Percentiles rank a stretch among this genome's conserved stretches.
Evolutionary conservation across 2,797 vertebrate species (phyloP).

Genomic region (Leptodactylus fallax): DNA sequence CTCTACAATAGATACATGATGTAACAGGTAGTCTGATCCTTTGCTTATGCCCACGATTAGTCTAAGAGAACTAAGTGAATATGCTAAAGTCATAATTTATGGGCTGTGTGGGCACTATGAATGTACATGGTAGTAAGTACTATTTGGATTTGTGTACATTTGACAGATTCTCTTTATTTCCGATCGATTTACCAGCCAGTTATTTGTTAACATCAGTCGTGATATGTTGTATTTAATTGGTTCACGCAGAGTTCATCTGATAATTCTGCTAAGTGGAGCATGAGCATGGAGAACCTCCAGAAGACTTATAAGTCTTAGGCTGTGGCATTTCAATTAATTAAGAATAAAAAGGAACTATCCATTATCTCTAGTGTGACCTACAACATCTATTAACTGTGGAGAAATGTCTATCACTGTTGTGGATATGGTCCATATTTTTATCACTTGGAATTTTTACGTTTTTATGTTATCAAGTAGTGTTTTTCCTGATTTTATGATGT

Average conservation of each 20-base stretch:
- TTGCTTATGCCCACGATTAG: too few species aligned
- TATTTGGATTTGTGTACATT: background rate
- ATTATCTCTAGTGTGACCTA: background rate
- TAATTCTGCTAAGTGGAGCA: slow-evolving; percentile 27
- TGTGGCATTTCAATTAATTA: slow-evolving; percentile 19
- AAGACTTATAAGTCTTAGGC: slow-evolving; percentile 4
- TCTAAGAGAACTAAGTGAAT: too few species aligned
- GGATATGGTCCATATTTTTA: too few species aligned
- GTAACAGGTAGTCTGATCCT: too few species aligned
- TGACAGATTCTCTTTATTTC: slow-evolving; percentile 9
- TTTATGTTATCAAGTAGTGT: background rate
- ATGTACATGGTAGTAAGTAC: background rate
- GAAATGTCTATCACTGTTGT: background rate
- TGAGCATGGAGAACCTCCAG: background rate
- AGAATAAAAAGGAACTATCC: background rate
- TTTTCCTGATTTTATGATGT: background rate
- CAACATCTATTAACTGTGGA: background rate
- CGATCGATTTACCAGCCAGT: slow-evolving; percentile 19
- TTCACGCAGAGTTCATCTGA: background rate
- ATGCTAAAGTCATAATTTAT: background rate
- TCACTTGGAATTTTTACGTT: background rate
- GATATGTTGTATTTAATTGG: background rate
- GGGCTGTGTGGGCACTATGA: background rate
- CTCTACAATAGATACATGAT: too few species aligned
- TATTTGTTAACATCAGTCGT: background rate